These are phyloP conservation scores for Physella acuta DNA, from an alignment of 1,140 invertebrate species.

Conservation along the genomic window DNA sequence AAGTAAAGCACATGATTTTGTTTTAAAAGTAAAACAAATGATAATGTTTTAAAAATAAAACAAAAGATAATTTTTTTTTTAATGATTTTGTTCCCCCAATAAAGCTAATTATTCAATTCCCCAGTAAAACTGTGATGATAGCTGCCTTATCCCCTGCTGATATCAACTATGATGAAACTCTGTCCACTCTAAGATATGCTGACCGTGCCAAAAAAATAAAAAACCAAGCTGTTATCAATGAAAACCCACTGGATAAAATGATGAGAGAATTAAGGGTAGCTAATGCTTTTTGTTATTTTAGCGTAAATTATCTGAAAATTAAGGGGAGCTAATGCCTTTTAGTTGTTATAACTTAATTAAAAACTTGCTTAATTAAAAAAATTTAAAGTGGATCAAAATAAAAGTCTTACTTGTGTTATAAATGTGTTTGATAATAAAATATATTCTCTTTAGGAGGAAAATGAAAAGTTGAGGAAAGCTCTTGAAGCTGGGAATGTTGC, in stretches of 20 bases:
- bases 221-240: slow-evolving; percentile 65
- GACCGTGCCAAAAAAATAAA: slow-evolving; percentile 69
- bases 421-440: too few species aligned
- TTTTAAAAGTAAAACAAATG: too few species aligned
- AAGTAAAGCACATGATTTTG: too few species aligned
- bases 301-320: too few species aligned
- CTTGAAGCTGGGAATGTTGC: slow-evolving; percentile 50
- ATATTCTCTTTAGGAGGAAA: slow-evolving; percentile 62
- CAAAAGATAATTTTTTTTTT: too few species aligned
- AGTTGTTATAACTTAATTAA: too few species aligned
- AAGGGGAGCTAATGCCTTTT: too few species aligned
- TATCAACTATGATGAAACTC: slow-evolving; percentile 70
- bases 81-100: too few species aligned
- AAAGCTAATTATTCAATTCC: slow-evolving; percentile 7
- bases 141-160: slow-evolving; percentile 70
- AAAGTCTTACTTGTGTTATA: too few species aligned
- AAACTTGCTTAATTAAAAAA: neutral
- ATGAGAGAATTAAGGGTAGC: slow-evolving; percentile 58
- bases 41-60: too few species aligned
- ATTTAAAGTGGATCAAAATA: too few species aligned
- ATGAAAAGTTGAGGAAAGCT: slow-evolving; percentile 63
- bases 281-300: neutral
- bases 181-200: slow-evolving; percentile 68
- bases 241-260: slow-evolving; percentile 60
- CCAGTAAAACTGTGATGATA: slow-evolving; percentile 64